A percentile compares a stretch with the other conserved stretches of the same genome.
phyloP scores from a whole-genome alignment of 2,113 vertebrate genomes.

The Cricetomys ansorgei region DNA sequence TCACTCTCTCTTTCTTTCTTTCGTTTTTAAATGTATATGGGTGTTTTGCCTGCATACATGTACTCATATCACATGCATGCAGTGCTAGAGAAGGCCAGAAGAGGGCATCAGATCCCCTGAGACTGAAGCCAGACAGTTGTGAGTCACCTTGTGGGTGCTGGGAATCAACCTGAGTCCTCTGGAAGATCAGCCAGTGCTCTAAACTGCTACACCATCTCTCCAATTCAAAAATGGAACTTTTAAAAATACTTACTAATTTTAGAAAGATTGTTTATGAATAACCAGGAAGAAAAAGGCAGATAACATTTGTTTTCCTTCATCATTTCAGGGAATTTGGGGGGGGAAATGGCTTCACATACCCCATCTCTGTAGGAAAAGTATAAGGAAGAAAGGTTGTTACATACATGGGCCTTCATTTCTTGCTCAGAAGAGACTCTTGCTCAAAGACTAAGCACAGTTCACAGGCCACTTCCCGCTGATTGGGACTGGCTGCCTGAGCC shows the following conservation, averaged over 20 bases:
- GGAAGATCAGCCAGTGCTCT: background rate
- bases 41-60: background rate
- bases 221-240: background rate
- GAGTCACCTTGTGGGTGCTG: background rate
- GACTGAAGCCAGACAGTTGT: background rate
- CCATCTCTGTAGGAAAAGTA: background rate
- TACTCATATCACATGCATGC: background rate
- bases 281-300: conserved; percentile 13
- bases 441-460: background rate
- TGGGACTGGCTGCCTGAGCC: background rate
- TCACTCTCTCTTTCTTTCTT: background rate
- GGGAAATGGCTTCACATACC: background rate
- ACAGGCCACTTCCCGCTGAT: background rate
- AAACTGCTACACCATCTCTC: background rate
- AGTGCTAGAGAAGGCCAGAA: background rate
- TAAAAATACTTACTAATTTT: conserved; percentile 2
- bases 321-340: background rate
- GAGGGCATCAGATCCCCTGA: background rate
- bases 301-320: background rate
- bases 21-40: background rate
- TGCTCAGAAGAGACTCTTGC: conserved; percentile 5
- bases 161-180: background rate
- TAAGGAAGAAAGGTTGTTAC: background rate
- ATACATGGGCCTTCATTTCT: background rate
- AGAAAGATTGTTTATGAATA: background rate